phyloP scores from a whole-genome alignment of 2,797 vertebrate genomes.

The Dipus sagitta region DNA sequence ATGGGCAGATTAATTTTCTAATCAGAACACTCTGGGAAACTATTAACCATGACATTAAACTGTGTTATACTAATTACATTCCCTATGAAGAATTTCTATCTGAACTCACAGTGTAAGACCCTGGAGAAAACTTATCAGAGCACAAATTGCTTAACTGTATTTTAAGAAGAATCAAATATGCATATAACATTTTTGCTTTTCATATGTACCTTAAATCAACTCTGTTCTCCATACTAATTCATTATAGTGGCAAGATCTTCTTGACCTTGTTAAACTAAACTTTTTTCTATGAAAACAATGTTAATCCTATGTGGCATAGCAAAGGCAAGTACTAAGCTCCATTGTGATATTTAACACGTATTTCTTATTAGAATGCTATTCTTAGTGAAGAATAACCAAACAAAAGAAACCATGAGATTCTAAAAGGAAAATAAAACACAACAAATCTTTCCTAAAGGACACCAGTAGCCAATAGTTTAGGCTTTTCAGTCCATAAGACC shows the following conservation, averaged over 20 bases:
- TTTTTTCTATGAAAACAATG: slow-evolving; percentile 6
- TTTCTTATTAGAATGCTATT: slow-evolving; percentile 47
- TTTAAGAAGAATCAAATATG: slow-evolving; percentile 78
- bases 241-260: slow-evolving; percentile 58
- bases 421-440: not conserved
- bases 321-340: slow-evolving; percentile 50
- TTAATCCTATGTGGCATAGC: not conserved
- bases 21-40: slow-evolving; percentile 89
- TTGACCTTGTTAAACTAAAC: slow-evolving; percentile 59
- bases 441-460: not conserved
- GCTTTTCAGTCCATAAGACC: not conserved
- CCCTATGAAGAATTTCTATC: slow-evolving; percentile 87
- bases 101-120: slow-evolving; percentile 86
- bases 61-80: slow-evolving; percentile 87
- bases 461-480: not conserved
- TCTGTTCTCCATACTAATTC: slow-evolving; percentile 26
- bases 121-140: slow-evolving; percentile 84
- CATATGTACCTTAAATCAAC: not conserved
- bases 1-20: slow-evolving; percentile 90
- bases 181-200: slow-evolving; percentile 80
- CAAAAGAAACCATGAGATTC: slow-evolving; percentile 29
- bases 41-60: slow-evolving; percentile 90
- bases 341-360: slow-evolving; percentile 63
- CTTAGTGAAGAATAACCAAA: not conserved
- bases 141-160: slow-evolving; percentile 81